Evolutionary conservation across 2,888 invertebrate genomes (phyloP).

Genomic region (Thymelicus lineola): DNA sequence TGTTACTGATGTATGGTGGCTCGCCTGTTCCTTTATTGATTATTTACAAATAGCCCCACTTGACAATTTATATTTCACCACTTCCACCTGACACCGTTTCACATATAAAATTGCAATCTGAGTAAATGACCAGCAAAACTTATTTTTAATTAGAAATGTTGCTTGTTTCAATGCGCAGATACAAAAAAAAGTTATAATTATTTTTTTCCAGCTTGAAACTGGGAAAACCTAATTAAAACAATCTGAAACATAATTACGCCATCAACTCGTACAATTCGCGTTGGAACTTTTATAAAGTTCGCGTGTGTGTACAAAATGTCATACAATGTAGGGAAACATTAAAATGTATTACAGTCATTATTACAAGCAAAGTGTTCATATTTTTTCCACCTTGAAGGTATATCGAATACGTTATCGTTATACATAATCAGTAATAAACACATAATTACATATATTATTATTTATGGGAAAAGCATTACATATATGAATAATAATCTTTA

Average conservation of each 20-base stretch:
- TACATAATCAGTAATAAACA: no score
- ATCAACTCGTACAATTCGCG: not conserved
- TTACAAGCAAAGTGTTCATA: no score
- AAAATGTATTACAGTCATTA: not conserved
- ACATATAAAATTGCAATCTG: not conserved
- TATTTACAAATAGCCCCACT: no score
- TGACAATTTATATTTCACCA: no score
- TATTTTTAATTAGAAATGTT: not conserved
- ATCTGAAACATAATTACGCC: constrained; percentile 14
- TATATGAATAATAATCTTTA: no score
- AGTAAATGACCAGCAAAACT: not conserved
- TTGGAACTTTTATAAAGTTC: not conserved
- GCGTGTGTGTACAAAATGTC: not conserved
- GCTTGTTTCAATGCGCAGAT: not conserved
- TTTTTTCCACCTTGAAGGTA: no score
- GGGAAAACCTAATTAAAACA: constrained; percentile 20
- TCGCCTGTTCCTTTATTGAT: no score
- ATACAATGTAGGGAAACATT: not conserved
- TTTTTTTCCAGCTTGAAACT: constrained; percentile 1
- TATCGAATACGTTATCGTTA: no score
- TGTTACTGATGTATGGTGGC: no score
- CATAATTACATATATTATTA: no score
- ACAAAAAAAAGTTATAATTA: not conserved
- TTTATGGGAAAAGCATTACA: no score
- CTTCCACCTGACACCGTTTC: not conserved